These are phyloP conservation scores for Drosophila paramelanica DNA, from an alignment of 2,888 invertebrate genomes.

Conservation along the genomic window DNA sequence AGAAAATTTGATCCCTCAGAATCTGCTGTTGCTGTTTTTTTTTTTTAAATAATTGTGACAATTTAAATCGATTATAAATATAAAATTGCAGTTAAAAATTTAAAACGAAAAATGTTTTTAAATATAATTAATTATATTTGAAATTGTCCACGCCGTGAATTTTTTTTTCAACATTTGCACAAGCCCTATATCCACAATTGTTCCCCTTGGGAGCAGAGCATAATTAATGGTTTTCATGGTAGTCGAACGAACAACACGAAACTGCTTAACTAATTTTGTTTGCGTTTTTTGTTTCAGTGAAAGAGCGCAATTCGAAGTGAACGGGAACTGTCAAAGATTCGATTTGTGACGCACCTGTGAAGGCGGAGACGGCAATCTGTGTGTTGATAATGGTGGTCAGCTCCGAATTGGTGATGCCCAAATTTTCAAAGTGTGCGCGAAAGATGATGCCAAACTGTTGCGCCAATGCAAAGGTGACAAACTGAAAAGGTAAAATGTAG, in stretches of 20 bases:
- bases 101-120: too few relatives aligned
- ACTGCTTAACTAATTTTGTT: too few relatives aligned
- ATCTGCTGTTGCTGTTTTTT: too few relatives aligned
- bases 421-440: slow-evolving; percentile 87
- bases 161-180: too few relatives aligned
- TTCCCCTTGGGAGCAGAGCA: neutral
- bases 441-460: slow-evolving; percentile 91
- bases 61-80: too few relatives aligned
- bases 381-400: slow-evolving; percentile 90
- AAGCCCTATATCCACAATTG: neutral
- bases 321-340: neutral
- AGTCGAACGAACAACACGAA: neutral
- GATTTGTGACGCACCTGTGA: slow-evolving; percentile 87
- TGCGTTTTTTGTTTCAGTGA: too few relatives aligned
- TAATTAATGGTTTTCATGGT: neutral
- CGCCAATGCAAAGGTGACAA: slow-evolving; percentile 88
- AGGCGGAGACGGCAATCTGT: slow-evolving; percentile 89
- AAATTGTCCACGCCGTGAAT: too few relatives aligned
- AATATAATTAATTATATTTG: too few relatives aligned
- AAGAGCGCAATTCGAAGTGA: too few relatives aligned
- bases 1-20: too few relatives aligned
- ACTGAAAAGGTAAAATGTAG: slow-evolving; percentile 84
- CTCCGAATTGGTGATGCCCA: slow-evolving; percentile 88
- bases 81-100: too few relatives aligned
- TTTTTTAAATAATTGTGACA: too few relatives aligned